phyloP scores from a whole-genome alignment of 2,113 vertebrate species.

The Pygoscelis antarcticus region DNA sequence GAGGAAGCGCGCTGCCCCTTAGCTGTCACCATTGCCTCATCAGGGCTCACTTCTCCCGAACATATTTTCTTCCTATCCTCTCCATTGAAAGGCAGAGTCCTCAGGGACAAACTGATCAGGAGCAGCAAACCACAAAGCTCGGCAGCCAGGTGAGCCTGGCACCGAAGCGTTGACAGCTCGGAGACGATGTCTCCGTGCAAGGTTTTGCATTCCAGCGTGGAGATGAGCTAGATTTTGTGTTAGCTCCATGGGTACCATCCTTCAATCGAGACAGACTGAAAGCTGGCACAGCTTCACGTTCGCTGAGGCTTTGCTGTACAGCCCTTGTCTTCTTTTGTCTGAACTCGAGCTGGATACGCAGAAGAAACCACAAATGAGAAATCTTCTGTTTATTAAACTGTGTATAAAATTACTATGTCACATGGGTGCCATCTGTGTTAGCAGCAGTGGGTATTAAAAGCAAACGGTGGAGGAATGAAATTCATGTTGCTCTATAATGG shows the following conservation, averaged over 20 bases:
- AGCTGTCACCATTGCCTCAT: neutral
- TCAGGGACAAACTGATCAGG: neutral
- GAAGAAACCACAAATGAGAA: neutral
- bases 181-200: accelerated
- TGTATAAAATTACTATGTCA: neutral
- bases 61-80: neutral
- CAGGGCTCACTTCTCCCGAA: neutral
- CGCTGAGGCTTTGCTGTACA: neutral
- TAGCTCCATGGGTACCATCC: neutral
- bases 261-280: neutral
- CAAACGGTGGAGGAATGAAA: neutral
- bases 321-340: neutral
- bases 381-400: neutral
- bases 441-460: neutral
- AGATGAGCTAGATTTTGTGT: neutral
- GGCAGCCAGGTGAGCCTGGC: neutral
- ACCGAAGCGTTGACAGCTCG: neutral
- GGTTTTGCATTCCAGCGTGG: neutral
- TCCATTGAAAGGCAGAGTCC: neutral
- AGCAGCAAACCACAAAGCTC: neutral
- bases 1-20: accelerated
- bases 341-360: neutral
- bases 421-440: neutral
- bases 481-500: neutral
- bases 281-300: neutral